Percentiles rank a stretch among this genome's conserved stretches.
Evolutionary conservation across 92 coral and sea anemone genomes (phyloP).

Genomic region (Montipora capitata): DNA sequence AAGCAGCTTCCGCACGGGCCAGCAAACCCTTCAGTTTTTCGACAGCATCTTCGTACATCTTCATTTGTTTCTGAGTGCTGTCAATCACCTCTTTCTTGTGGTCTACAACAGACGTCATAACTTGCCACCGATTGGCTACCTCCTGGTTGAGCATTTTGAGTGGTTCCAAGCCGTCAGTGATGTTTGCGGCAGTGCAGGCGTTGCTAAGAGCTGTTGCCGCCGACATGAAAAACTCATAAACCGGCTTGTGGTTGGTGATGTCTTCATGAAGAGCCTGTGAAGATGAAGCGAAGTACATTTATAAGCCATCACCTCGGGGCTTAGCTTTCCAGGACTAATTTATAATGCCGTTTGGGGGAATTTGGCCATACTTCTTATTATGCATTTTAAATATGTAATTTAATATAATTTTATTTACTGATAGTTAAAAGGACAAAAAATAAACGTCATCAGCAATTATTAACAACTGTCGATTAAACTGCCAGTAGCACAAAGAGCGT

Average conservation of each 20-base stretch:
- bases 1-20: constrained; percentile 72
- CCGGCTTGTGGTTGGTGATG: constrained; percentile 90
- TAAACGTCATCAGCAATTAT: too few relatives aligned
- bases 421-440: too few relatives aligned
- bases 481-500: too few relatives aligned
- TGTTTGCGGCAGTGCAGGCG: constrained; percentile 78
- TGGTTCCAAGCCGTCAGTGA: constrained; percentile 90
- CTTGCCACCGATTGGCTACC: constrained; percentile 91
- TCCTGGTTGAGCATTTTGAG: constrained; percentile 84
- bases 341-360: too few relatives aligned
- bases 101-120: constrained; percentile 77
- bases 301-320: too few relatives aligned
- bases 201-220: constrained; percentile 86
- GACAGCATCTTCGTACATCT: constrained; percentile 66
- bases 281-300: background rate
- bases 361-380: too few relatives aligned
- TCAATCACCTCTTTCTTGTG: constrained; percentile 81
- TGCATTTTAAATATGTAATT: too few relatives aligned
- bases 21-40: constrained; percentile 69
- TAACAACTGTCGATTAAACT: too few relatives aligned
- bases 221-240: constrained; percentile 85
- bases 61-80: constrained; percentile 76
- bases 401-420: too few relatives aligned
- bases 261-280: constrained; percentile 83
- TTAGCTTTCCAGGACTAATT: too few relatives aligned